Evolutionary conservation across 2,888 invertebrate species (phyloP), one percentile per base, ranked within the genome.

Genomic region (Frankliniella intonsa): DNA sequence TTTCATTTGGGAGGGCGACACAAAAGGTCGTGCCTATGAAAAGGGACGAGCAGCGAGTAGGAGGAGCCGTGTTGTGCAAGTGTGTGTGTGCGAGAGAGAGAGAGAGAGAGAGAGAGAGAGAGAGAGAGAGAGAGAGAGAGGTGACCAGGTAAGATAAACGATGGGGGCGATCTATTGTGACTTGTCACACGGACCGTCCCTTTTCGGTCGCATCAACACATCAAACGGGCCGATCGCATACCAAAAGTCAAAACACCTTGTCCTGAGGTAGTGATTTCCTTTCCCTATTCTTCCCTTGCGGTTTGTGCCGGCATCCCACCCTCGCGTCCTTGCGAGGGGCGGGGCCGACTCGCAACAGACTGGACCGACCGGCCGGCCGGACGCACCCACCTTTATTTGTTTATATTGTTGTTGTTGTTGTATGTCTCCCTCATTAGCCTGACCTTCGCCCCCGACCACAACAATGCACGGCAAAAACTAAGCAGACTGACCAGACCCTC

Each of bases 111-210:
- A 25, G 25, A 76, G 22, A 22, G 69, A 69, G 69, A 69, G 69
- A 69, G 69, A 69, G 69, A 19, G 69, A 69, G 69, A 9, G 69
- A 69, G 65, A 65, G 65, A 65, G 65, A 65, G 65, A 65, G 69
- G 69, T 76, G 69, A 76, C 69, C 69, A 76, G 69, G 69, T 76
- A 76, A 76, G 69, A 76, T 76, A 76, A 76, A 76, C 69, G 69
- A 76, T 76, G 69, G 22, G n/a, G n/a, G 69, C 69, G 69, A 76
- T 76, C 69, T 76, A 76, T 76, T 76, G 69, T 76, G 69, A 76
- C 69, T 76, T 76, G 69, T 76, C 69, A 25, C 69, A 76, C 62
- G 69, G 69, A 3, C 25, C 69, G 69, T 76, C 69, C 69, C 69
- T 76, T 76, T 25, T 76, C 69, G 25, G 69, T 22, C 69, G 69